Evolutionary conservation across 2,797 vertebrate genomes (phyloP), one percentile per base, ranked within the genome.

Genomic region (Lutjanus campechanus): DNA sequence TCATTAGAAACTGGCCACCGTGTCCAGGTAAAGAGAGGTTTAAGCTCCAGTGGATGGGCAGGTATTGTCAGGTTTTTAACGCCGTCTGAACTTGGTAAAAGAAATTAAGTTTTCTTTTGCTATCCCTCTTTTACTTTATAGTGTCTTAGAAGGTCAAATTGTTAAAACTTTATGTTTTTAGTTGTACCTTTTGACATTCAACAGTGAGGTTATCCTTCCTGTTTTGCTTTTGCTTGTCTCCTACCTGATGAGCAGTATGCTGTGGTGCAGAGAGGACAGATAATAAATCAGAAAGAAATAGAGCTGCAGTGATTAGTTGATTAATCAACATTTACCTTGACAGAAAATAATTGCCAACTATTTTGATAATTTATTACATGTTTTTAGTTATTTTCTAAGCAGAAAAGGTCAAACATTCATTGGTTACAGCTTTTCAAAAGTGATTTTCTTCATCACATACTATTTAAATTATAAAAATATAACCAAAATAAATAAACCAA

Each of bases 141-240:
- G 64, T 59, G 11, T 58, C 15, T 41, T 44, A 68, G 51, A 79
- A 76, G 80, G 77, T 83, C 76, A 53, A 53, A 43, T 22, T 72
- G 17, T 67, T 59, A 76, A 77, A 81, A 68, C 62, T 13, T 25
- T 36, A 36, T 36, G 29, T 36, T 36, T 5, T 36, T 36, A 36
- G 40, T 40, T 17, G 40, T 36, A 47, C 40, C 49, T 55, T 60
- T 72, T 86, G 69, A 60, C 77, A 64, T 89, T 85, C 60, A 64
- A 20, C 17, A 60, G 55, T 55, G 64, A 60, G 55, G 55, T 61
- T 79, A 69, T 65, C 13, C 40, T 22, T 25, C 36, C 46, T 69
- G 62, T 54, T 54, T 77, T 68, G 54, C 66, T 65, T 70, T 73
- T 40, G 7, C 46, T 63, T 16, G 54, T 77, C 54, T 65, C 56